Base-by-base conservation (phyloP, 2,888 invertebrate species). In the Mythimna ferrago region DNA sequence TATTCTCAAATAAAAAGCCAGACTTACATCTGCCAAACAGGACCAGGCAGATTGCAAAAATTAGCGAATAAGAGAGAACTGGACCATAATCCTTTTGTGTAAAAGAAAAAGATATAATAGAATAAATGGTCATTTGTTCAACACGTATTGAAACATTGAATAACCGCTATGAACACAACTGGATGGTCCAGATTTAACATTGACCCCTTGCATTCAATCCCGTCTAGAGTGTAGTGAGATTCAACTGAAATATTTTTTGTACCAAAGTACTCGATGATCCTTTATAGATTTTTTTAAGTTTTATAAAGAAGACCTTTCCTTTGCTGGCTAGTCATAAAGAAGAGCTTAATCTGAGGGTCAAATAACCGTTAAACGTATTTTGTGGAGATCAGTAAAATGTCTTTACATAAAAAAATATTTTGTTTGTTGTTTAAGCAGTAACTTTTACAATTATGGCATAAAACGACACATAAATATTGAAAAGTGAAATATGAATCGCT, bases 21-120 rank as follows among this genome's bases (percentile, higher is more conserved):
- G 60, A 68, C 77, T 35, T 11, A 38, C 73, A 74, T 74, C 70
- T 74, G 70, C 70, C 14, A 6, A 68, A 61, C 77, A 56, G 61
- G 54, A 4, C 48, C 48, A 21, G 26, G 1, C 26, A 77, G 48
- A 21, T 51, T 51, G 38, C 26, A 19, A 77, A 48, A 69, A 21
- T 56, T 41, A 14, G 32, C 44, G 6, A 19, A 41, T 54, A 51
- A 51, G 48, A 74, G 21, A 51, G 54, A 9, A 48, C 19, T 61
- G 14, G 11, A 35, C 73, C 63, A 48, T n/a, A 26, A 7, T 48
- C 16, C 16, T 38, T 19, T 51, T 6, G 16, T n/a, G 54, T 38
- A 61, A 48, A 73, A 51, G 16, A 63, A 74, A 14, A 53, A 41
- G 11, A 4, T n/a, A 14, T 41, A 48, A 16, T 48, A 48, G 6